A percentile compares a stretch with the other conserved stretches of the same genome.
Evolutionary conservation across 2,797 vertebrate species (phyloP).

Genomic region (Brotula barbata): DNA sequence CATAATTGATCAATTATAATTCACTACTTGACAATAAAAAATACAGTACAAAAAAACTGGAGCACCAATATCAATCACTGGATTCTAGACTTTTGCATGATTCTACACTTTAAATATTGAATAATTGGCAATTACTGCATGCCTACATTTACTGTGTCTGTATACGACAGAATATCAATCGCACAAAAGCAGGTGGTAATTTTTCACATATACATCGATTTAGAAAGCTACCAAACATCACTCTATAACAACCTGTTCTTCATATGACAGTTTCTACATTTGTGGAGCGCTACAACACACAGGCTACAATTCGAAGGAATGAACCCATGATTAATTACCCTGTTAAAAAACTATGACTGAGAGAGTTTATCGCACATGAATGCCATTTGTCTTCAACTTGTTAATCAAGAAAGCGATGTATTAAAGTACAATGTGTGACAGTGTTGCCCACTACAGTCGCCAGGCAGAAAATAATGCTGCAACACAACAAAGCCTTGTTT

Average conservation of each 20-base stretch:
- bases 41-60: no score
- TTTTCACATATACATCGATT: no score
- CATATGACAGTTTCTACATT: no score
- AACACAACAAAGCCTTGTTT: conserved; percentile 71
- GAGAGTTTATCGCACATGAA: conserved; percentile 47
- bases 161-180: no score
- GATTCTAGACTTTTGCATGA: conserved; percentile 18
- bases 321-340: no score
- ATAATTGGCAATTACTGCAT: conserved; percentile 12
- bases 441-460: conserved; percentile 55
- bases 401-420: conserved; percentile 52
- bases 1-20: conserved; percentile 10
- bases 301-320: no score
- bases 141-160: no score
- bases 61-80: no score
- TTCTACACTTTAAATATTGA: background rate
- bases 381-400: conserved; percentile 52
- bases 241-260: conserved; percentile 16
- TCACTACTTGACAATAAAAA: no score
- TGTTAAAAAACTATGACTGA: no score
- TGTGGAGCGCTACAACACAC: no score
- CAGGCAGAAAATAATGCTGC: conserved; percentile 49
- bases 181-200: no score
- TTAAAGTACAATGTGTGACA: conserved; percentile 60
- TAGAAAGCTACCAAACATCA: conserved; percentile 17